Percentiles rank a stretch among this genome's conserved stretches.
phyloP scores from a whole-genome alignment of 2,888 invertebrate species.

The Villa cingulata region DNA sequence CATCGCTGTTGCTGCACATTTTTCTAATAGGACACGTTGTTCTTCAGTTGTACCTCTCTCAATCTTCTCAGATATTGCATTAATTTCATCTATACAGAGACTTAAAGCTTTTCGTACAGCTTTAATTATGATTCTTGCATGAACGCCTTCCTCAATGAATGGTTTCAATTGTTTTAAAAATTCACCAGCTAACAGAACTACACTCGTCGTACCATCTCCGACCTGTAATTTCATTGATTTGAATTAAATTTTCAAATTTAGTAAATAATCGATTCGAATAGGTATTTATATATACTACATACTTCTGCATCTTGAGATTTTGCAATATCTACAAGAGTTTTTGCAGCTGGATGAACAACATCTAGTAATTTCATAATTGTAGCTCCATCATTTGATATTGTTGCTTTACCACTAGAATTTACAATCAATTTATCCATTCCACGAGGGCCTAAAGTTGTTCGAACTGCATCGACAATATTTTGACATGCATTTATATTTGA shows the following conservation, averaged over 20 bases:
- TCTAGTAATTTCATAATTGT: constrained; percentile 98
- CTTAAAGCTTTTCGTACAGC: constrained; percentile 75
- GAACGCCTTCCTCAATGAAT: constrained; percentile 90
- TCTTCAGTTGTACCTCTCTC: constrained; percentile 39
- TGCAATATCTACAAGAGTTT: constrained; percentile 95
- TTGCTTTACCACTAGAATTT: constrained; percentile 74
- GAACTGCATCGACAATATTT: constrained; percentile 82
- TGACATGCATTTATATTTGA: constrained; percentile 98
- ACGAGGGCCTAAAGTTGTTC: constrained; percentile 94
- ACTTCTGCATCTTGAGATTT: constrained; percentile 98
- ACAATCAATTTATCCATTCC: constrained; percentile 99
- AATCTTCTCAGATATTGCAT: constrained; percentile 67
- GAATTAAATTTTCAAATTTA: background rate
- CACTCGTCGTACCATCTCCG: constrained; percentile 97
- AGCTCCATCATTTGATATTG: constrained; percentile 98
- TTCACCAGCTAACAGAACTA: constrained; percentile 90
- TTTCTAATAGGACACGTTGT: constrained; percentile 45
- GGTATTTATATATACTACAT: constrained; percentile 29
- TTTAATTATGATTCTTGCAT: constrained; percentile 84
- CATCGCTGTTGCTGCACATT: constrained; percentile 93
- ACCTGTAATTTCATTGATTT: too few species aligned
- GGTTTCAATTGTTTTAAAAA: constrained; percentile 88
- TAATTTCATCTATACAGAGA: constrained; percentile 68
- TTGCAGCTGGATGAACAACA: constrained; percentile 96
- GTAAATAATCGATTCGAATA: too few species aligned